Percentiles rank a stretch among this genome's conserved stretches.
Evolutionary conservation across 2,113 vertebrate species (phyloP).

Genomic region (Thryonomys swinderianus): DNA sequence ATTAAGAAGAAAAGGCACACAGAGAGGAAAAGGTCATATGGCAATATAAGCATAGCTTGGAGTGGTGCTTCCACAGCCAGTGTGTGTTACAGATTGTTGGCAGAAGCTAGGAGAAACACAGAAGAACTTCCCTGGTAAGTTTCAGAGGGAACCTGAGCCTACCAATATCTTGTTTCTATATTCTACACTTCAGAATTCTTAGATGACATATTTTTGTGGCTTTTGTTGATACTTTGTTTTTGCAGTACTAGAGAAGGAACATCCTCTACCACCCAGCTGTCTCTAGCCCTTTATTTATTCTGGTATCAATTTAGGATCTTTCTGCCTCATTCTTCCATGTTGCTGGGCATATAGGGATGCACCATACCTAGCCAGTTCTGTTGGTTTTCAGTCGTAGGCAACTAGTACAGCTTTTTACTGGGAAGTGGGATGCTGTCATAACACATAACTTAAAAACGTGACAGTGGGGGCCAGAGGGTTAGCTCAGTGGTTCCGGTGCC

Average conservation of each 20-base stretch:
- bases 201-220: neutral
- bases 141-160: neutral
- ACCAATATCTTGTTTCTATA: neutral
- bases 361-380: no score
- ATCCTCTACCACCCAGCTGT: neutral
- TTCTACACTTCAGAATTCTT: neutral
- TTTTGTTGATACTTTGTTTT: neutral
- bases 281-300: neutral
- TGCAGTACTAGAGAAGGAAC: neutral
- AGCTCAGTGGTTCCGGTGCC: no score
- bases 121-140: neutral
- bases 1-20: neutral
- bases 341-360: no score
- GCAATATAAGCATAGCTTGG: no score
- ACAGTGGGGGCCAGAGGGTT: no score
- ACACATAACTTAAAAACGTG: no score
- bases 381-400: no score
- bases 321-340: no score
- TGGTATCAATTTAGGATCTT: neutral
- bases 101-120: neutral
- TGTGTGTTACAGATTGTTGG: neutral
- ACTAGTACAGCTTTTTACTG: no score
- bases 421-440: no score
- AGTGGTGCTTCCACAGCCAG: neutral
- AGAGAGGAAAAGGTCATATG: neutral